Conservation (phyloP, 23 tunicate genomes). For the Halocynthia aurantium region DNA sequence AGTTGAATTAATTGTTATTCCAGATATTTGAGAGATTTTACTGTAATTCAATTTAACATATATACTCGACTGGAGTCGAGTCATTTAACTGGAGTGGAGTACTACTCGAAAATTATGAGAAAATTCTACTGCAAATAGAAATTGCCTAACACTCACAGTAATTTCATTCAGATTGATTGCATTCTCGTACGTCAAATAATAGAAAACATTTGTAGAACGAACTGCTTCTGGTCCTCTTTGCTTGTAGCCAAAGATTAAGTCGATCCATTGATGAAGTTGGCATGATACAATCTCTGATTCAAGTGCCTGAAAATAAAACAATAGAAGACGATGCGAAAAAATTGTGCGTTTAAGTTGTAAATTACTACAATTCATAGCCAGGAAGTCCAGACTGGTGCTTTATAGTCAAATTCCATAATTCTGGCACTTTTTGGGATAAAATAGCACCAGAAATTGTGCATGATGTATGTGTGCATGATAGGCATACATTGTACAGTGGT, state of each 20-base stretch:
- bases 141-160: slow-evolving; percentile 16
- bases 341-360: too few relatives aligned
- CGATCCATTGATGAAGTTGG: slow-evolving; percentile 97
- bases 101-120: not conserved
- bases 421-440: too few relatives aligned
- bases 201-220: slow-evolving; percentile 84
- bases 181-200: slow-evolving; percentile 89
- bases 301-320: slow-evolving; percentile 56
- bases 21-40: not conserved
- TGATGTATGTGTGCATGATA: too few relatives aligned
- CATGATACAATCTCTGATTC: slow-evolving; percentile 95
- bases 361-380: too few relatives aligned
- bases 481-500: too few relatives aligned
- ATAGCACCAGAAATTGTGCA: too few relatives aligned
- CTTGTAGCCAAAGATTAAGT: slow-evolving; percentile 94
- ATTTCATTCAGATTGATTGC: slow-evolving; percentile 64
- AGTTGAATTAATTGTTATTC: not conserved
- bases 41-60: too few relatives aligned
- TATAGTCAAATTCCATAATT: too few relatives aligned
- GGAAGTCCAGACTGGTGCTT: too few relatives aligned
- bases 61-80: not conserved
- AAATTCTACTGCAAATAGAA: not conserved
- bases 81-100: not conserved
- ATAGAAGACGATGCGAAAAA: not conserved
- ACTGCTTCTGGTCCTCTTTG: slow-evolving; percentile 96